Evolutionary conservation across 1,140 invertebrate genomes (phyloP).

Genomic region (Papilio dardanus): DNA sequence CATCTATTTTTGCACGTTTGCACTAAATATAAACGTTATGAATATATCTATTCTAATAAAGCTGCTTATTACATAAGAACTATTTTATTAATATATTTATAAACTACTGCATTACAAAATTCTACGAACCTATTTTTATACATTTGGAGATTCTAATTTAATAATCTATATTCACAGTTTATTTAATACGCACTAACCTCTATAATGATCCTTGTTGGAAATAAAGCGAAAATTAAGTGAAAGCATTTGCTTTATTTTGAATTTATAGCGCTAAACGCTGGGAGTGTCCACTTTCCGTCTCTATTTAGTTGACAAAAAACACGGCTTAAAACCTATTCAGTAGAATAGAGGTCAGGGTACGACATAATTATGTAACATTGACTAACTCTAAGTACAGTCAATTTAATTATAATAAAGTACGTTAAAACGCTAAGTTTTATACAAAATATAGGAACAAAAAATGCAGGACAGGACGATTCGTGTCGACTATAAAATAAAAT

Average conservation of each 20-base stretch:
- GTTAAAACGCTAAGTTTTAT: neutral
- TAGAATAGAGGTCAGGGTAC: neutral
- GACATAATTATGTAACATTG: neutral
- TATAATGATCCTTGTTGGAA: too few species aligned
- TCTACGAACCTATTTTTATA: constrained; percentile 35
- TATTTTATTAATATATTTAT: neutral
- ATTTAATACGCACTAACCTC: neutral
- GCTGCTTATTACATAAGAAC: constrained; percentile 4
- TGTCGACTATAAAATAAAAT: neutral
- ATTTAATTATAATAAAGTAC: constrained; percentile 1
- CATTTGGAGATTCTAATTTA: constrained; percentile 35
- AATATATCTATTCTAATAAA: constrained; percentile 11
- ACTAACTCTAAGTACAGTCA: neutral
- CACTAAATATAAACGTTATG: neutral
- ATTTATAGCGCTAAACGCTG: too few species aligned
- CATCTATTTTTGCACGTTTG: neutral
- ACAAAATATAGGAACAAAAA: constrained; percentile 16
- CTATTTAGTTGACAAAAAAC: too few species aligned
- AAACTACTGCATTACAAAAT: constrained; percentile 32
- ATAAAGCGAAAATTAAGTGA: too few species aligned
- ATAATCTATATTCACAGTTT: constrained; percentile 29
- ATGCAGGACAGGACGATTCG: neutral
- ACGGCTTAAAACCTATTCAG: too few species aligned
- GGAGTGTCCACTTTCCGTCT: too few species aligned
- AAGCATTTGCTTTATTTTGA: too few species aligned